Base-by-base conservation (phyloP, 2,113 vertebrate genomes). In the Macroglossus sobrinus region DNA sequence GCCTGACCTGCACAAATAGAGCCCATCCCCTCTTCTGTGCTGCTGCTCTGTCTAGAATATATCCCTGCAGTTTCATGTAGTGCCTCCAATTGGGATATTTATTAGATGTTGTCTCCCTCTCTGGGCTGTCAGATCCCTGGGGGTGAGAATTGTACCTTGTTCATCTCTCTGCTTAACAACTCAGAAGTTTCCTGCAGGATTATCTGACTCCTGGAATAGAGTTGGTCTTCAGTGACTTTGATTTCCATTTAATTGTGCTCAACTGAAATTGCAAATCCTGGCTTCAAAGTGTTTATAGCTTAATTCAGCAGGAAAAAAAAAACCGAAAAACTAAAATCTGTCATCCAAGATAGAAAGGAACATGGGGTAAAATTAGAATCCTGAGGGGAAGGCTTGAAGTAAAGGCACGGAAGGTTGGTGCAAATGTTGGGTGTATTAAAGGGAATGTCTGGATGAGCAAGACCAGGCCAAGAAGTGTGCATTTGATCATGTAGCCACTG, bases 181-280 rank as follows among this genome's bases (percentile, higher is more conserved):
- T n/a, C n/a, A n/a, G n/a, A n/a, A n/a, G n/a, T n/a, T n/a, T n/a
- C n/a, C n/a, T n/a, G n/a, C n/a, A n/a, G n/a, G n/a, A n/a, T n/a
- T n/a, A n/a, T n/a, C n/a, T n/a, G n/a, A n/a, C n/a, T n/a, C n/a
- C n/a, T n/a, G 72, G 66, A 50, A 76, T 76, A 30, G 47, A 72
- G 9, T 43, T 26, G 24, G 16, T 78, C 43, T 35, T 63, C 66
- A 69, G 21, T 78, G 35, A 69, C 66, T 53, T 5, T 72, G 33
- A 88, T 76, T 76, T 80, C 35, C 7, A 18, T 74, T 69, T 79
- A 69, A 4, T 47, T 85, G 24, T 1, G 1, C 28, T 64, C 45
- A 85, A 38, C 19, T 93, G 69, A 79, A 92, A 40, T 71, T n/a
- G 30, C 18, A 71, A 38, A 61, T 75, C 78, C 53, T 72, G 33